Percentiles rank a stretch among this genome's conserved stretches.
phyloP scores from a whole-genome alignment of 2,888 invertebrate genomes.

The Tortrix viridana region DNA sequence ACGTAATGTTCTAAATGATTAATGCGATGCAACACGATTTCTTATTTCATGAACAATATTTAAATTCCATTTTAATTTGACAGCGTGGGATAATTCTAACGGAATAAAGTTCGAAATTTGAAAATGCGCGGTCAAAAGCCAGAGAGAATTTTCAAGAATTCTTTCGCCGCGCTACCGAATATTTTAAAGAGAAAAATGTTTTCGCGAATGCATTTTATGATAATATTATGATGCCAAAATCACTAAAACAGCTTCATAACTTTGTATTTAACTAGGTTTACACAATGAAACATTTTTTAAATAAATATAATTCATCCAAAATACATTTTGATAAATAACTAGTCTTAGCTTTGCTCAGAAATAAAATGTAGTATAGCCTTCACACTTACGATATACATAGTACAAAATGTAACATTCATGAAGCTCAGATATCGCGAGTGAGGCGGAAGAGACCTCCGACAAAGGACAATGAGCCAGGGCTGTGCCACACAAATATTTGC shows the following conservation, averaged over 20 bases:
- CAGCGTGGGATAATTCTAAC: constrained; percentile 25
- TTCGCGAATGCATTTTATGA: constrained; percentile 19
- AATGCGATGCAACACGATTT: constrained; percentile 2
- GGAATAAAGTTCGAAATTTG: constrained; percentile 9
- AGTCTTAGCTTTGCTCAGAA: not conserved
- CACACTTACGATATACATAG: constrained; percentile 34
- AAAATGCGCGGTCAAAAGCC: constrained; percentile 15
- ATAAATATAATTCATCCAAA: not conserved
- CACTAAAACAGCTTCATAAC: no score
- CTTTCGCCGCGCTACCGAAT: constrained; percentile 14
- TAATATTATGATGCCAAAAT: constrained; percentile 10
- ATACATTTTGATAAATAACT: not conserved
- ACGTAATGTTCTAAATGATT: constrained; percentile 8
- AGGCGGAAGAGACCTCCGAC: constrained; percentile 78
- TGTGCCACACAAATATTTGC: constrained; percentile 52
- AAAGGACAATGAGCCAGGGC: constrained; percentile 78
- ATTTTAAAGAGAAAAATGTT: constrained; percentile 24
- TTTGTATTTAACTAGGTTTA: no score
- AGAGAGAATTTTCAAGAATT: constrained; percentile 20
- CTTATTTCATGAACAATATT: not conserved
- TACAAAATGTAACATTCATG: constrained; percentile 50
- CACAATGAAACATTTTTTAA: no score
- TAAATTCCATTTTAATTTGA: constrained; percentile 22
- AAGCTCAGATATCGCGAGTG: constrained; percentile 71
- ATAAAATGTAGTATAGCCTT: constrained; percentile 1